phyloP scores from a whole-genome alignment of 2,797 vertebrate genomes.

The Jordanella pulchra region DNA sequence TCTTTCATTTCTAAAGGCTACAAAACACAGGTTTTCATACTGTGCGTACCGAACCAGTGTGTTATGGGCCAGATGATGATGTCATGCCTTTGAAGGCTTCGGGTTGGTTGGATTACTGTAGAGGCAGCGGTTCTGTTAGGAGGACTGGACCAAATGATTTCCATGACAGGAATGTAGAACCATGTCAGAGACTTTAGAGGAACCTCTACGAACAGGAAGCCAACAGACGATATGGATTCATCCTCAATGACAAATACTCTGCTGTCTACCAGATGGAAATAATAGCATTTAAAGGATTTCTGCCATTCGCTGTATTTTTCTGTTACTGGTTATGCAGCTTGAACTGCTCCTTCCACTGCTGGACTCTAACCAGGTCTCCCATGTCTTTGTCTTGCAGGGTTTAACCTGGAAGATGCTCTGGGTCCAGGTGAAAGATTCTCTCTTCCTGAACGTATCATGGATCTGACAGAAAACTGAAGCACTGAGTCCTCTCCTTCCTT shows the following conservation, averaged over 20 bases:
- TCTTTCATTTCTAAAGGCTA: neutral
- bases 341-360: neutral
- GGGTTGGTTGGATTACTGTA: neutral
- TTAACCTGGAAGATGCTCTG: slow-evolving; percentile 14
- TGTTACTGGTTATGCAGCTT: neutral
- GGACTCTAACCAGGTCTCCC: neutral
- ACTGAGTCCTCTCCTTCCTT: neutral
- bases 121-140: neutral
- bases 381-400: slow-evolving; percentile 23
- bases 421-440: neutral
- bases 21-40: neutral
- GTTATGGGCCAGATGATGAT: neutral
- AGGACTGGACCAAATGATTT: neutral
- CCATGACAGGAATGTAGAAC: neutral
- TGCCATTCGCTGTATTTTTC: neutral
- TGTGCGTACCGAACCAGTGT: neutral
- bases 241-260: neutral
- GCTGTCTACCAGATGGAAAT: neutral
- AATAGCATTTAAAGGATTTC: neutral
- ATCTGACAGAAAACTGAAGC: neutral
- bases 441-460: too few relatives aligned
- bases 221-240: neutral
- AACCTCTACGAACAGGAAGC: neutral
- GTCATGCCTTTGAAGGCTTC: neutral
- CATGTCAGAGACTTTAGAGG: neutral